These are phyloP conservation scores for Mustela lutreola DNA, from an alignment of 2,113 vertebrate species.

Conservation along the genomic window DNA sequence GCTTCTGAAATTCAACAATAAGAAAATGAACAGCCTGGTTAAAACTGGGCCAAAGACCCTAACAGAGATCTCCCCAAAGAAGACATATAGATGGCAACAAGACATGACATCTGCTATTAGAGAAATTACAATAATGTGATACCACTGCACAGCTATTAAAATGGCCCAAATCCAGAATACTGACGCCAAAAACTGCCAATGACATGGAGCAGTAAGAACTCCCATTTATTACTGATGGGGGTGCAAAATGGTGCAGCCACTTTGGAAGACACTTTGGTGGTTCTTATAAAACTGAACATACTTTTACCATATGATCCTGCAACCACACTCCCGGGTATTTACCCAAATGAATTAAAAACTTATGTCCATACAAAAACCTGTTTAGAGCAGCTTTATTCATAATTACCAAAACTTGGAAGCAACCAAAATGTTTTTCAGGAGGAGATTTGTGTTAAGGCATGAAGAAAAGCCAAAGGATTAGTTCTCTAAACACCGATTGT, in stretches of 20 bases:
- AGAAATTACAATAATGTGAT: background rate
- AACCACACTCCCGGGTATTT: background rate
- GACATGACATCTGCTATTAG: background rate
- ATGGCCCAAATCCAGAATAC: background rate
- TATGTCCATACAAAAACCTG: background rate
- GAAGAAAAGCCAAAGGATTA: background rate
- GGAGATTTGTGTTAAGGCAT: background rate
- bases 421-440: background rate
- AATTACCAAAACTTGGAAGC: background rate
- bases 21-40: background rate
- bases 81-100: background rate
- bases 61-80: background rate
- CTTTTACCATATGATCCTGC: background rate
- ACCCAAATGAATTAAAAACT: slow-evolving; percentile 24
- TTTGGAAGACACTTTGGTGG: background rate
- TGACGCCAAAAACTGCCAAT: background rate
- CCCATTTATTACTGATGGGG: background rate
- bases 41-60: background rate
- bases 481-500: background rate
- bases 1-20: background rate
- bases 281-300: background rate
- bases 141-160: background rate
- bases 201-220: background rate
- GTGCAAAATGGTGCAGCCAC: background rate
- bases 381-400: background rate